Percentiles rank a stretch among this genome's conserved stretches.
These are phyloP conservation scores for Sycophila sp. DNA, from an alignment of 1,140 invertebrate genomes.

Conservation along the genomic window DNA sequence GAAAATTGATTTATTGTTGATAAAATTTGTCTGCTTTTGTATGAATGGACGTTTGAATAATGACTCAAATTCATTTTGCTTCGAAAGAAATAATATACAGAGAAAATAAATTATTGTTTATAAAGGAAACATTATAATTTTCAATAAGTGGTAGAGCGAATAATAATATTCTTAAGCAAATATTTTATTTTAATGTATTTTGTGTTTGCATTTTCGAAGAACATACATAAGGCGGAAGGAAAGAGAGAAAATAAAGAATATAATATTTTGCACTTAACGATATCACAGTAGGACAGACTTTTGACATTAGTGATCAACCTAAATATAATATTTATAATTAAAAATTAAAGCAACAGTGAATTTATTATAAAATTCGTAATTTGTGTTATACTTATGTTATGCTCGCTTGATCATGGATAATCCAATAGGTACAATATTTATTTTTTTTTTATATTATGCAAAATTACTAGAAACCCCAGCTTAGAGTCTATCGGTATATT, in stretches of 20 bases:
- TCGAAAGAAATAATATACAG: neutral
- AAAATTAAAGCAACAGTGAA: neutral
- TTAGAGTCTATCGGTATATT: too few relatives aligned
- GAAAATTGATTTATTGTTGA: too few relatives aligned
- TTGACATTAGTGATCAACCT: neutral
- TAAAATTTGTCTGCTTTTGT: neutral
- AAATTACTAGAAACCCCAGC: too few relatives aligned
- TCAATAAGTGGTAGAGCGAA: too few relatives aligned
- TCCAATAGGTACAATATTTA: too few relatives aligned
- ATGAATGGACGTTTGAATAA: neutral
- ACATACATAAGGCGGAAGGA: neutral
- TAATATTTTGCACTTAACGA: conserved; percentile 1
- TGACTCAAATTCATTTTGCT: neutral
- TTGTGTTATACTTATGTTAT: neutral
- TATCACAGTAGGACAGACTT: conserved; percentile 17
- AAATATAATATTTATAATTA: neutral
- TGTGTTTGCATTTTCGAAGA: neutral
- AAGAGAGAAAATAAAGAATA: neutral
- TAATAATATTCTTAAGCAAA: neutral
- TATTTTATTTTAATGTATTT: neutral
- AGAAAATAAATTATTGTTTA: neutral
- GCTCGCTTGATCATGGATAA: too few relatives aligned
- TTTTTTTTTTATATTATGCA: too few relatives aligned
- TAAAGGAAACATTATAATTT: too few relatives aligned
- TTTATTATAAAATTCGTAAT: neutral